phyloP scores from a whole-genome alignment of 1,140 invertebrate genomes.

The Drosophila chauvacae region DNA sequence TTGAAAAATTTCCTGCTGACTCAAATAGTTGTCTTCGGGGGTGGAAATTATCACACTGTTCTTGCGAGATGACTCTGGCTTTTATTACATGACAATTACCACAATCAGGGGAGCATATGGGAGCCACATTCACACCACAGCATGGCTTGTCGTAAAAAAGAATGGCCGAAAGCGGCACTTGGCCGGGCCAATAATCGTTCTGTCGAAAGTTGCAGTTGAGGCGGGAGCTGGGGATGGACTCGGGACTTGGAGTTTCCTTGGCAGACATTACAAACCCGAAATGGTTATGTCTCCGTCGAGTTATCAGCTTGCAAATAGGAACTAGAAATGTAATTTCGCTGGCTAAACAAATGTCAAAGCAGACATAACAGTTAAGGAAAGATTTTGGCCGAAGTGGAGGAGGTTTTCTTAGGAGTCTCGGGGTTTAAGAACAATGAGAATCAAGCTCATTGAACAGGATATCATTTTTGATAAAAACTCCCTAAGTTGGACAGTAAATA shows the following conservation, averaged over 20 bases:
- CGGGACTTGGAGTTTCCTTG: not conserved
- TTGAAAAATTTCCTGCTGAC: conserved; percentile 61
- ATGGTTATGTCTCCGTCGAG: conserved; percentile 43
- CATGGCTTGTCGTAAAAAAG: conserved; percentile 61
- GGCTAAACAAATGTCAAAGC: conserved; percentile 11
- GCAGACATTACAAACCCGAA: conserved; percentile 36
- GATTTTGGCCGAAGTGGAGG: not conserved
- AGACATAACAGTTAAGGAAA: conserved; percentile 17
- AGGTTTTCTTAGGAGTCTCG: not conserved
- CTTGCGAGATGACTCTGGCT: conserved; percentile 16
- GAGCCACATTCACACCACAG: conserved; percentile 48
- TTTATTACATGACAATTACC: conserved; percentile 81
- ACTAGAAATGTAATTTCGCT: conserved; percentile 4
- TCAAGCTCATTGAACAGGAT: not conserved
- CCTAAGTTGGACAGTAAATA: not conserved
- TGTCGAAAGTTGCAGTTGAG: conserved; percentile 18
- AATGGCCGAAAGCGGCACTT: conserved; percentile 66
- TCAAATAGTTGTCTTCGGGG: conserved; percentile 52
- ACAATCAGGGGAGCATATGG: conserved; percentile 69
- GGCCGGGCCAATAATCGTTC: conserved; percentile 64
- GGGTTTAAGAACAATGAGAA: not conserved
- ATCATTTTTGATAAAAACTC: not conserved
- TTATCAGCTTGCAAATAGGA: conserved; percentile 23
- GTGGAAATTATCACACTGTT: conserved; percentile 34
- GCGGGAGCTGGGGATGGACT: not conserved